Base-by-base conservation (phyloP, 2,113 vertebrate genomes). In the Saimiri boliviensis region DNA sequence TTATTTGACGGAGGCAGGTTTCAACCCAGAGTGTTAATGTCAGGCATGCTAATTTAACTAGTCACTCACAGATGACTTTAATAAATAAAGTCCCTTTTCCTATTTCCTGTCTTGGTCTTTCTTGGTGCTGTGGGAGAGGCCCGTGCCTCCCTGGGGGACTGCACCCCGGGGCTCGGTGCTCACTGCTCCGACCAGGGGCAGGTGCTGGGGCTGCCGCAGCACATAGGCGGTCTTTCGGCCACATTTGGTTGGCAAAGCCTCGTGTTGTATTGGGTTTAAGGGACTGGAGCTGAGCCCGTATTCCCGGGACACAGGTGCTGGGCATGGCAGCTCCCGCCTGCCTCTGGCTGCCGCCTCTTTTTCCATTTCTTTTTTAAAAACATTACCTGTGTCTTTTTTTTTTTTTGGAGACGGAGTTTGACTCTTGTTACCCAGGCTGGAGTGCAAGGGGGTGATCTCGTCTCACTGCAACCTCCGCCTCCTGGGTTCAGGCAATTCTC, bases 21-120 rank as follows among this genome's bases (percentile, higher is more conserved):
- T 97, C 94, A 73, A 73, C 88, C 96, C 96, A 45, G n/a, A 90
- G 93, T 74, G 96, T 95, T 94, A 25, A 4, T 1, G 54, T 91
- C 96, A 60, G 35, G 49, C 71, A 4, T 95, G 91, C 37, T 97
- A 37, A 97, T 79, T 97, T 63, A 87, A 88, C 80, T 35, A 89
- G 86, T 42, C 40, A 96, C 27, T 94, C 94, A 95, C 94, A 97
- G 95, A 21, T 82, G 96, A 42, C 93, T 96, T 95, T 93, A 98
- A 97, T 97, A 96, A 98, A 97, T 98, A 96, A 91, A 96, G 76
- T 96, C 88, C 96, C 95, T 94, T 98, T 98, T 98, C 98, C 97
- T 98, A 94, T 88, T 96, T 97, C 63, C 93, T 96, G 91, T 16
- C 0, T 92, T 81, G 10, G 86, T 87, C 63, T 79, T 71, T 89